Percentiles rank a stretch among this genome's conserved stretches.
Conservation (phyloP, 1,140 invertebrate genomes). For the Drosophila melanica region DNA sequence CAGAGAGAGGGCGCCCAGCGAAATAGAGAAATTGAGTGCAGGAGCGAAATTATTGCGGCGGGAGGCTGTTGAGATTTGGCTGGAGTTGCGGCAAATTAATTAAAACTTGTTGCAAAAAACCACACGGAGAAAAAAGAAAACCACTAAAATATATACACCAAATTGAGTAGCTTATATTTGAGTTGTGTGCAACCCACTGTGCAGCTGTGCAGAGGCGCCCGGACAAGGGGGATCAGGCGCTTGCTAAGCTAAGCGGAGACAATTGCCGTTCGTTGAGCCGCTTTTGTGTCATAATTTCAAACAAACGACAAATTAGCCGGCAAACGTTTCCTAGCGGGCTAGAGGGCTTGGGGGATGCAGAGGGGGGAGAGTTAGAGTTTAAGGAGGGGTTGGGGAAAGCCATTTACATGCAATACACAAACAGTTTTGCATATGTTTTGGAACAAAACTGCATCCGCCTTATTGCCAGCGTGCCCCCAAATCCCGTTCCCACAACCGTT, state of each 20-base stretch:
- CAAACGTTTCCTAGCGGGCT: slow-evolving; percentile 38
- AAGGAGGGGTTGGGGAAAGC: slow-evolving; percentile 44
- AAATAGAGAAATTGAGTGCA: no score
- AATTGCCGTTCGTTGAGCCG: slow-evolving; percentile 48
- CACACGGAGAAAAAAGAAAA: slow-evolving; percentile 20
- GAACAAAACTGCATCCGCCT: slow-evolving; percentile 3
- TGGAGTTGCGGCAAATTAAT: slow-evolving; percentile 76
- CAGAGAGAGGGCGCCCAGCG: background rate
- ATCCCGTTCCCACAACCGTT: background rate
- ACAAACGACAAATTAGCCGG: slow-evolving; percentile 79
- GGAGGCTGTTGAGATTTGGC: slow-evolving; percentile 33
- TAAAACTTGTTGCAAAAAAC: slow-evolving; percentile 78
- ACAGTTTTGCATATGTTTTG: slow-evolving; percentile 80
- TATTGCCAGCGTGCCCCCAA: background rate
- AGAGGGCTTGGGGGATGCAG: background rate
- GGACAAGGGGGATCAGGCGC: slow-evolving; percentile 4
- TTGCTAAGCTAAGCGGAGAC: slow-evolving; percentile 8
- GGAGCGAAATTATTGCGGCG: slow-evolving; percentile 48
- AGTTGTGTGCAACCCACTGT: slow-evolving; percentile 22
- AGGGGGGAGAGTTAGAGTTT: background rate
- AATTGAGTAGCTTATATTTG: slow-evolving; percentile 46
- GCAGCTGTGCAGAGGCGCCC: slow-evolving; percentile 18
- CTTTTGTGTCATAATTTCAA: slow-evolving; percentile 76
- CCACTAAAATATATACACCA: slow-evolving; percentile 35
- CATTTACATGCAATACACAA: slow-evolving; percentile 74